Base-by-base conservation (phyloP, 2,113 vertebrate genomes). In the Dissostichus mawsoni region DNA sequence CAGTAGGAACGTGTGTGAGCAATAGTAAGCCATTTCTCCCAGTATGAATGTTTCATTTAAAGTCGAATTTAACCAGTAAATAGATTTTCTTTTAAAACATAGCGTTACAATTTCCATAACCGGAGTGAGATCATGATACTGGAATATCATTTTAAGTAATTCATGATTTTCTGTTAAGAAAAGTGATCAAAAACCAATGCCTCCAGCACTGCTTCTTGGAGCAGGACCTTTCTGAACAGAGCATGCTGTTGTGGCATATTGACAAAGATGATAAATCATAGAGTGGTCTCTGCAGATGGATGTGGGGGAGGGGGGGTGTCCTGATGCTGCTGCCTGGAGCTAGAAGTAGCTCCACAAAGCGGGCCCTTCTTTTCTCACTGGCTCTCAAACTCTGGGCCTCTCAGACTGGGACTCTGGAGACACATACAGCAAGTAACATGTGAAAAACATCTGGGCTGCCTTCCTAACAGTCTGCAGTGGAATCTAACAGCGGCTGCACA, bases 281-380 rank as follows among this genome's bases (percentile, higher is more conserved):
- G 20, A 53, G 70, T 69, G 72, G 74, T 70, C 36, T 18, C 6
- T 33, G 69, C 33, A 16, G 50, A 65, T 63, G 25, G 64, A 74
- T 67, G 57, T 58, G 48, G 25, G 14, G 36, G 45, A 17, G 16
- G 25, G 64, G 55, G 8, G 51, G 36, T 6, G 36, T 6, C n/a
- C 51, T 55, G 48, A 23, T 62, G 51, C 56, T 18, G 50, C 69
- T 76, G 74, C 82, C 81, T 82, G 71, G 74, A 87, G 87, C 74
- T 77, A 44, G n/a, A 70, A 57, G 41, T 36, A 36, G 13, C 47
- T 59, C 78, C 64, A 58, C 55, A 65, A 66, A 61, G 14, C 70
- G 33, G 12, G 33, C 64, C 48, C 36, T 17, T 59, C 55, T 76
- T 50, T 16, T 65, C 59, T 76, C 33, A n/a, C 67, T 14, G 45